A percentile compares a stretch with the other conserved stretches of the same genome.
phyloP scores from a whole-genome alignment of 2,888 invertebrate species.

The Bedellia somnulentella region DNA sequence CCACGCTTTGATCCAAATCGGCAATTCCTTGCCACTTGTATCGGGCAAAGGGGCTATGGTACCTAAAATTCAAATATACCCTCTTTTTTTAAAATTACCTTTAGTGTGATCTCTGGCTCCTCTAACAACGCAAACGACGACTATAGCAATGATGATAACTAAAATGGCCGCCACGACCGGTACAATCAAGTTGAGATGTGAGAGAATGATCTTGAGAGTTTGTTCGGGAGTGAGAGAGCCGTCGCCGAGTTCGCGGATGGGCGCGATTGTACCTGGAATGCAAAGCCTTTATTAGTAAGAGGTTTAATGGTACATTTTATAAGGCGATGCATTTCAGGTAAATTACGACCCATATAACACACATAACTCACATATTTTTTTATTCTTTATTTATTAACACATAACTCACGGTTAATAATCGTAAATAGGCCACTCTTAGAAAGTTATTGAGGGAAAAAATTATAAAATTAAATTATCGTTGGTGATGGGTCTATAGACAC shows the following conservation, averaged over 20 bases:
- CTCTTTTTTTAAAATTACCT: constrained; percentile 60
- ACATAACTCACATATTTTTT: no score
- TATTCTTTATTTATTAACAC: no score
- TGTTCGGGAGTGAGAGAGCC: constrained; percentile 77
- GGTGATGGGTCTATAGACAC: no score
- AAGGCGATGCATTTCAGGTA: constrained; percentile 58
- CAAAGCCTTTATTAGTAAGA: constrained; percentile 22
- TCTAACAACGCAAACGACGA: constrained; percentile 89
- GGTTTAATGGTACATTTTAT: constrained; percentile 1
- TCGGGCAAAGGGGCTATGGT: constrained; percentile 79
- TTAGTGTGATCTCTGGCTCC: constrained; percentile 83
- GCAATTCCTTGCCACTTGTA: constrained; percentile 57
- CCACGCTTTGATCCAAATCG: constrained; percentile 83
- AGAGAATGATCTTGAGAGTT: constrained; percentile 84
- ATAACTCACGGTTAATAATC: no score
- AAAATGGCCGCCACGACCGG: constrained; percentile 89
- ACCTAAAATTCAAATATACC: constrained; percentile 51
- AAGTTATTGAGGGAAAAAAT: no score
- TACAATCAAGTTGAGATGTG: constrained; percentile 90
- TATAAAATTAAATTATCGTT: no score
- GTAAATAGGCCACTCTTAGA: no score
- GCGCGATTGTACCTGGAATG: constrained; percentile 94
- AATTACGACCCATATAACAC: constrained; percentile 10
- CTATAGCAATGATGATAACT: constrained; percentile 90
- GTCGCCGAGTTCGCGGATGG: constrained; percentile 71